Percentiles rank a stretch among this genome's conserved stretches.
Conservation (phyloP, 37 sponge, comb jelly and placozoan species). For the Ephydatia muelleri region DNA sequence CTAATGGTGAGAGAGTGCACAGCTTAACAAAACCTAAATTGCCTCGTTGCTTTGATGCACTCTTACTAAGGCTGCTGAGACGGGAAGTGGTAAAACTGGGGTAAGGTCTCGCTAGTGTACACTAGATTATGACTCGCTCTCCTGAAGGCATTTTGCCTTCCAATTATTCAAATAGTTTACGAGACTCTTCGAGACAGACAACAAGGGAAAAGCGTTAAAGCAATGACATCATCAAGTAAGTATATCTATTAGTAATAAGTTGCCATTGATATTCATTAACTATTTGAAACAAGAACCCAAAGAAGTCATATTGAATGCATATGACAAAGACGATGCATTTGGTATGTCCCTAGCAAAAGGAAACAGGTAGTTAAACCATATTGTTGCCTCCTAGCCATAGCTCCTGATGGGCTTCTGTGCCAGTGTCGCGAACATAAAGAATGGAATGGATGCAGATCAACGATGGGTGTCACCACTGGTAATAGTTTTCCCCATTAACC, state of each 20-base stretch:
- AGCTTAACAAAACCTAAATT: too few relatives aligned
- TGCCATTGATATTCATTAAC: background rate
- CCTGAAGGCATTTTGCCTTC: constrained; percentile 89
- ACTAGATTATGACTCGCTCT: background rate
- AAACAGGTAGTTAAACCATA: too few relatives aligned
- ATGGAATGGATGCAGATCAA: constrained; percentile 86
- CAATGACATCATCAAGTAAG: background rate
- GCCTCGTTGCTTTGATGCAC: too few relatives aligned
- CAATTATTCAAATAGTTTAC: constrained; percentile 89
- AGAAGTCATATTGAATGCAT: constrained; percentile 49
- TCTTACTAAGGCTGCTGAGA: constrained; percentile 98
- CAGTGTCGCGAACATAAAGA: constrained; percentile 82
- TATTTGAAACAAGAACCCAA: background rate
- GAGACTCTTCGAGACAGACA: constrained; percentile 72
- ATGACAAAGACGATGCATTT: constrained; percentile 73
- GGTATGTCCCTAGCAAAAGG: constrained; percentile 68
- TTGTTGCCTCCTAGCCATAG: constrained; percentile 63
- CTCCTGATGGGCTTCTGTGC: constrained; percentile 84
- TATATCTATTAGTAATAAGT: too few relatives aligned
- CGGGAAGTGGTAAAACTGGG: constrained; percentile 96
- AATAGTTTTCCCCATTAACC: too few relatives aligned
- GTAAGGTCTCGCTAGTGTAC: constrained; percentile 1
- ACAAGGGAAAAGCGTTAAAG: constrained; percentile 33
- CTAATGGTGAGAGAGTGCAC: constrained; percentile 71
- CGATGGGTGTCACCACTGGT: constrained; percentile 63